Evolutionary conservation across 2,113 vertebrate species (phyloP), one percentile per base, ranked within the genome.

Genomic region (Tetraodon nigroviridis): DNA sequence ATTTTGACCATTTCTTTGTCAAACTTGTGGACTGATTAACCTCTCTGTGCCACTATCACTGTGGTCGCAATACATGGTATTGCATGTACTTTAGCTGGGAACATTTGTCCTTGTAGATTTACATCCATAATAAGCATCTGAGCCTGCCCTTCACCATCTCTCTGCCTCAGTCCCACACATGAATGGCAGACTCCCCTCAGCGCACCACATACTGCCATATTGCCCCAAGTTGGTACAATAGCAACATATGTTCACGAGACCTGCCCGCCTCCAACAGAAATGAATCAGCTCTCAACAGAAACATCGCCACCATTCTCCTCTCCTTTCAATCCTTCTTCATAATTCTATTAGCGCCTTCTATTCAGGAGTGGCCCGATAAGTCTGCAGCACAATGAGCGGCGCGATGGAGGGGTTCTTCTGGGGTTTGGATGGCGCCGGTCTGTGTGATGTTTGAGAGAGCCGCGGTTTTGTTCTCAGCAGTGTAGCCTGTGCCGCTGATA

Each of bases 271-370:
- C 54, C 50, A 53, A 51, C 62, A 57, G 62, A 69, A 77, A 56
- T 16, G 51, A 82, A 71, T 68, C 69, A 7, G 2, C 70, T 76
- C 68, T 75, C 67, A 17, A 68, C 73, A 68, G 81, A 76, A 76
- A 77, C 78, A 78, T 78, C 11, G 24, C 56, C 7, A 51, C 75
- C 67, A 58, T 85, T 82, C 79, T 76, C 59, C 16, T 45, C 46
- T 50, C 59, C 59, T 76, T 70, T 80, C 65, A 69, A 44, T 51
- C 49, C 46, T 22, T 51, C 55, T 58, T 71, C 69, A 75, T 84
- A 83, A 87, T 87, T 86, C 82, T 81, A 84, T 83, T 84, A 84
- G 76, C 21, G 37, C 22, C 3, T 64, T 45, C 80, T 58, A 64
- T 84, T 87, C 76, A 80, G 67, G 61, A 70, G 21, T 0, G 8